Evolutionary conservation across 2,113 vertebrate species (phyloP).

Genomic region (Megaceryle torquata): DNA sequence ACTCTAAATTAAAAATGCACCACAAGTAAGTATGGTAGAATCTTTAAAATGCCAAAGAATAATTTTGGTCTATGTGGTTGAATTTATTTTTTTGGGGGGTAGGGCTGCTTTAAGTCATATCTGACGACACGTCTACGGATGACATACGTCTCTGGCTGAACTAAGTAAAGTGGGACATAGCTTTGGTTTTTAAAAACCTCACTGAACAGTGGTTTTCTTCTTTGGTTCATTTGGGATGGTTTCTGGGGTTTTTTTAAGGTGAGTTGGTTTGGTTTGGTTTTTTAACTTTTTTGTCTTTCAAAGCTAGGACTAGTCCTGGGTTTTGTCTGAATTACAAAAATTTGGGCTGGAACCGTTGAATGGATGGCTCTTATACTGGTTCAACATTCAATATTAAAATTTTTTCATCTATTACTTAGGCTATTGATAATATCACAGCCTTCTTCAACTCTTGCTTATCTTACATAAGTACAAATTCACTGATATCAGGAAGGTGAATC

Average conservation of each 20-base stretch:
- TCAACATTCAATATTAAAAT: background rate
- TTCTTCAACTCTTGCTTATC: background rate
- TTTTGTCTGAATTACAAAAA: background rate
- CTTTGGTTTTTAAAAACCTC: conserved; percentile 50
- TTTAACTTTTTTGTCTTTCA: background rate
- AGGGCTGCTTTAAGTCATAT: conserved; percentile 23
- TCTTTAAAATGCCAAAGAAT: conserved; percentile 25
- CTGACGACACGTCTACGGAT: background rate
- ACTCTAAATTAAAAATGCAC: conserved; percentile 21
- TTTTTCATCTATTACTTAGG: background rate
- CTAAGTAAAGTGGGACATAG: background rate
- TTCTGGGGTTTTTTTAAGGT: background rate
- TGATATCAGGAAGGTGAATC: background rate
- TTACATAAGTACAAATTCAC: background rate
- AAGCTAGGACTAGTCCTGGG: background rate
- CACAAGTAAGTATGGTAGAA: conserved; percentile 35
- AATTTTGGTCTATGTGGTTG: background rate
- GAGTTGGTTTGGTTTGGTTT: background rate
- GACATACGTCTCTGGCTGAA: conserved; percentile 18
- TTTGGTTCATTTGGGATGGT: conserved; percentile 1
- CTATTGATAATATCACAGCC: background rate
- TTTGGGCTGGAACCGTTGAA: background rate
- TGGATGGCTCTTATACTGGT: background rate
- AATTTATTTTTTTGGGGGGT: conserved; percentile 22
- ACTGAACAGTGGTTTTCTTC: conserved; percentile 32